A percentile compares a stretch with the other conserved stretches of the same genome.
Conservation (phyloP, 2,888 invertebrate species). For the Drosophila meridiana region DNA sequence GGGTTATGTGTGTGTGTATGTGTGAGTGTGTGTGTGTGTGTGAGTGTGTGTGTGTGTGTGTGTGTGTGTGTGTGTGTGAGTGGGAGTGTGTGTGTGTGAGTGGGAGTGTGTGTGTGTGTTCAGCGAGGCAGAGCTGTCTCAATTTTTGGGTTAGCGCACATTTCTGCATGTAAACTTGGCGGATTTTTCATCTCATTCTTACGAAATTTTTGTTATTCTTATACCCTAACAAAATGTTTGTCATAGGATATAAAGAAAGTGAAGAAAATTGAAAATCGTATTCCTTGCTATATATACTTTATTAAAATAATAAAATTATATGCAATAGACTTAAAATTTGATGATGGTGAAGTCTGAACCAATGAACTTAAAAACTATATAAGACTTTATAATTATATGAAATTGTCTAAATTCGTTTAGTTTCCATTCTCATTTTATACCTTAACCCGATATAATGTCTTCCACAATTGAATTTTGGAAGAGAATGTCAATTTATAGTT, state of each 20-base stretch:
- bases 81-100: no score
- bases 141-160: constrained; percentile 63
- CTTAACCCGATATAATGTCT: no score
- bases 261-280: neutral
- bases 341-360: no score
- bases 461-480: no score
- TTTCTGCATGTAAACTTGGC: constrained; percentile 66
- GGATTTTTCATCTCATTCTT: constrained; percentile 33
- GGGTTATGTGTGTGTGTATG: constrained; percentile 23
- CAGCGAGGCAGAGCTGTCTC: constrained; percentile 48
- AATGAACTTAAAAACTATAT: no score
- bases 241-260: neutral
- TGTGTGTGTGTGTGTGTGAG: constrained; percentile 20
- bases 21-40: constrained; percentile 17
- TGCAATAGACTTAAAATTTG: no score
- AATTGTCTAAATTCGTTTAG: no score
- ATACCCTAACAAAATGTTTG: constrained; percentile 4
- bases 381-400: no score
- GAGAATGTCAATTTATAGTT: no score
- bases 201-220: constrained; percentile 5
- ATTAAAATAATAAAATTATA: no score
- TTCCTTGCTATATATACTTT: no score
- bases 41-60: constrained; percentile 17
- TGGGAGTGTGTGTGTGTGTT: constrained; percentile 28
- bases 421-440: no score